phyloP scores from a whole-genome alignment of 1,140 invertebrate species.

The Argopecten irradians region DNA sequence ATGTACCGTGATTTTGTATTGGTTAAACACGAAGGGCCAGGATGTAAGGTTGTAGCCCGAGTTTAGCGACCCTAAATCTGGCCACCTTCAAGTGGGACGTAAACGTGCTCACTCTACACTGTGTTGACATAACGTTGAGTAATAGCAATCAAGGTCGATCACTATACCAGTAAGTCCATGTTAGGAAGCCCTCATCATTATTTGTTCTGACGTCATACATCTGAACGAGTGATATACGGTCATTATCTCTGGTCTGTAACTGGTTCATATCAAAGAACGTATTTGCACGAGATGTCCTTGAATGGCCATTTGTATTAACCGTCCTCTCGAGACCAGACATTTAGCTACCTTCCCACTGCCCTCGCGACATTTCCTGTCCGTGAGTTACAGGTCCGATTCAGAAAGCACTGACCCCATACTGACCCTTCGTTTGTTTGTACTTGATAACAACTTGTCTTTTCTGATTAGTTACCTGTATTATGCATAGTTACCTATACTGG shows the following conservation, averaged over 20 bases:
- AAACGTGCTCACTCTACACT: too few relatives aligned
- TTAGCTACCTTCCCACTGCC: background rate
- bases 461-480: background rate
- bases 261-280: background rate
- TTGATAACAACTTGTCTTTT: background rate
- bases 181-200: too few relatives aligned
- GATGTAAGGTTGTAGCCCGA: too few relatives aligned
- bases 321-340: background rate
- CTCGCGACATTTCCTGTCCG: background rate
- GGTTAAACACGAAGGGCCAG: too few relatives aligned
- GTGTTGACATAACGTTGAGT: too few relatives aligned
- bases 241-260: background rate
- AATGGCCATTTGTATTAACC: background rate
- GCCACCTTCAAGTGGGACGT: too few relatives aligned
- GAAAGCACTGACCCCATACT: background rate
- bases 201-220: background rate
- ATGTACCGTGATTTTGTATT: too few relatives aligned
- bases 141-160: too few relatives aligned
- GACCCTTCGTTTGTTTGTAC: background rate
- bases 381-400: background rate
- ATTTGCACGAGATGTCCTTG: constrained; percentile 14
- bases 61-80: too few relatives aligned
- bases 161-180: too few relatives aligned
- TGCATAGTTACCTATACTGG: too few relatives aligned
- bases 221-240: background rate